Evolutionary conservation across 1,140 invertebrate genomes (phyloP), one percentile per base, ranked within the genome.

Genomic region (Drosophila repletoides): DNA sequence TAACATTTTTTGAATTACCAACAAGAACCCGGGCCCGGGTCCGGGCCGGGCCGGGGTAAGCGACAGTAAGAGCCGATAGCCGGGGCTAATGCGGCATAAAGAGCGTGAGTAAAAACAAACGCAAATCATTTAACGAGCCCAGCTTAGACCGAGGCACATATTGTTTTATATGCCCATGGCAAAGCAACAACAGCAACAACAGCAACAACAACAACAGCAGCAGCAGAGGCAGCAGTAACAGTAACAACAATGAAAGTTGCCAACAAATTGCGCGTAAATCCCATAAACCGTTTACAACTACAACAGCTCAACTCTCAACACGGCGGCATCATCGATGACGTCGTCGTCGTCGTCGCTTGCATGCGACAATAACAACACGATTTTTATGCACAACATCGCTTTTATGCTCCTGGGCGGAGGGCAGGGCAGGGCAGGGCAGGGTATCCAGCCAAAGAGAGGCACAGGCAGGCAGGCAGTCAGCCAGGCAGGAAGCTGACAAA

Each of bases 221-320:
- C 33, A 31, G 59, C 34, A 51, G 34, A 46, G 61, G 55, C 41
- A 59, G 34, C 15, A 33, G 9, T 49, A 64, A 64, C 33, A 12
- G 52, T 46, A 65, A 65, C 51, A 56, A 71, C 75, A 71, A 69
- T 86, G 75, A 80, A 86, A 86, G 72, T 72, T 80, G 72, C 55
- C 75, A 86, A 77, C 81, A 86, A 86, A 86, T 86, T 86, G 80
- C 76, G 75, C 80, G 80, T 86, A 86, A 86, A 80, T 87, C 80
- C 72, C 80, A 86, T 86, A 86, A 86, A 86, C 80, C 80, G 80
- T 86, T 86, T 86, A 87, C 80, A 86, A 86, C 80, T 87, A 86
- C 81, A 86, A 76, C 80, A 86, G 80, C 80, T 72, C 74, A 66
- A 46, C 65, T 45, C n/a, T n/a, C n/a, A n/a, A n/a, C 68, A 41